Evolutionary conservation across 2,888 invertebrate species (phyloP), one percentile per base, ranked within the genome.

Genomic region (Alloscopus bannaensis): DNA sequence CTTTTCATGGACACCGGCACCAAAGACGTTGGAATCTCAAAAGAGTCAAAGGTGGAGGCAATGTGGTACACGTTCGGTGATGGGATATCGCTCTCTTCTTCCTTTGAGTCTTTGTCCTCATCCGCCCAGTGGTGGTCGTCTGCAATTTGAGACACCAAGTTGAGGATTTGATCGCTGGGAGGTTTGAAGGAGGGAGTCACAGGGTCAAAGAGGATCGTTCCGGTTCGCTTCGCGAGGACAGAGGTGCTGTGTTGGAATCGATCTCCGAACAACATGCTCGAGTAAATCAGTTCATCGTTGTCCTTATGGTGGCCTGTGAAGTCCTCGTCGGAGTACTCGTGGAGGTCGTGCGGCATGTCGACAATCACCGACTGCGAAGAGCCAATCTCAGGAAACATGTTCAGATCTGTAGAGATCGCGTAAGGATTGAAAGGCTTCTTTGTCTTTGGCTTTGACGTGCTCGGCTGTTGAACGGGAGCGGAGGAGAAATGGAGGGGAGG

Each of bases 41-140:
- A 78, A 0, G 72, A 62, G 26, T 83, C 83, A 59, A 83, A 81
- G 0, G 83, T 80, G 1, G 82, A 72, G 0, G 83, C 78, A 68
- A 85, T 84, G 31, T 85, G 83, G 68, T 85, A 85, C n/a, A 85
- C 80, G 16, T 81, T 81, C 6, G 75, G 80, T 18, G 66, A 13
- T 1, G 47, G 55, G 42, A 80, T 79, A 1, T 82, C 79, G n/a
- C n/a, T n/a, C 50, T 84, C 84, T 11, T 84, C 84, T 20, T 75
- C 83, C 28, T 85, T 84, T 24, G 75, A 50, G 36, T 83, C 84
- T 52, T 84, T 81, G 31, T 52, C 45, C 28, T 82, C 79, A 31
- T 80, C 78, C 24, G 28, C 55, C 78, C 78, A 78, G n/a, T 71
- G 71, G 20, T 70, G 70, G 11, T 65, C 72, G 6, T 62, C 64